Conservation (phyloP, 2,113 vertebrate species). For the Macrotus californicus region DNA sequence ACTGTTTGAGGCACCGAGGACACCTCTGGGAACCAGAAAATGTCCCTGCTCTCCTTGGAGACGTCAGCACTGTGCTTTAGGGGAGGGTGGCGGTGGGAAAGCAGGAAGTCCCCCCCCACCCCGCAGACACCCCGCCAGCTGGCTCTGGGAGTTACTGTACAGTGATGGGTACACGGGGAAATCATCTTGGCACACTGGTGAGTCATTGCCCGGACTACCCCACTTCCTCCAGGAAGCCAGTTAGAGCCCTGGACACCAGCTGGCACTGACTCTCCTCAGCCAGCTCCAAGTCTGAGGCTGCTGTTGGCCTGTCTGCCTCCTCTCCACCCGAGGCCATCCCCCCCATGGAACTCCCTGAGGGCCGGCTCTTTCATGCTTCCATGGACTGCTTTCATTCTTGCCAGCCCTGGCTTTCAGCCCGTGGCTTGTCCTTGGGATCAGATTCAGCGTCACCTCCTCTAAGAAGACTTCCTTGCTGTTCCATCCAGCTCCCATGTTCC, state of each 20-base stretch:
- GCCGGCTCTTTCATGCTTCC: no score
- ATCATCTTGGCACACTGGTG: constrained; percentile 80
- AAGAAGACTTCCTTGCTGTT: neutral
- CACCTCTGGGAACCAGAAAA: neutral
- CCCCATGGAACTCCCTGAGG: neutral
- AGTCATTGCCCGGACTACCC: neutral
- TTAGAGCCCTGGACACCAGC: neutral
- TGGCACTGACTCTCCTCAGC: neutral
- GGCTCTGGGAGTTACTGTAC: constrained; percentile 79
- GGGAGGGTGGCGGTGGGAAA: neutral
- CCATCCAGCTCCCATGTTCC: neutral
- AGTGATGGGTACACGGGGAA: constrained; percentile 82
- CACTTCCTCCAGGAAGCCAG: neutral
- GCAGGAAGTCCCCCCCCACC: neutral
- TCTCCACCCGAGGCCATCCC: no score
- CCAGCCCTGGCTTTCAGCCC: neutral
- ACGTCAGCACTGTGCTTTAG: neutral
- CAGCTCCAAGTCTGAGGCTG: neutral
- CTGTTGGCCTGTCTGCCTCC: neutral
- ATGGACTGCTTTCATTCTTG: neutral
- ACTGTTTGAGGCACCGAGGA: neutral
- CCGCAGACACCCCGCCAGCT: constrained; percentile 79
- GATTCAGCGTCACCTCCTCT: neutral
- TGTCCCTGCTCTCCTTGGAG: neutral
- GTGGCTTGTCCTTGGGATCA: neutral